Evolutionary conservation across 2,888 invertebrate species (phyloP).

Genomic region (Aphodius granarius): DNA sequence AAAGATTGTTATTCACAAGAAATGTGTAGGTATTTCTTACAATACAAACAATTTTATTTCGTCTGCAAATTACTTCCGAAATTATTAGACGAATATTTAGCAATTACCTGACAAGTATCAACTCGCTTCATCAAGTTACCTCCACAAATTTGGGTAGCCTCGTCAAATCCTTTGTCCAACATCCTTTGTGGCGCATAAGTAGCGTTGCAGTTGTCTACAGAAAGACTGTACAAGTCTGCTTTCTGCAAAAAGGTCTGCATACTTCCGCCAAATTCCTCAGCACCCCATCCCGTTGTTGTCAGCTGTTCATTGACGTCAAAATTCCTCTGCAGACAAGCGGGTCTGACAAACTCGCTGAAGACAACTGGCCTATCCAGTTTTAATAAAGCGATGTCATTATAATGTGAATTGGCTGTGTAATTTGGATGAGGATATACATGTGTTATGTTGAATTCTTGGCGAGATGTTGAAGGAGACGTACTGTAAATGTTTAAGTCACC

Average conservation of each 20-base stretch:
- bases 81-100: background rate
- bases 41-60: no score
- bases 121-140: background rate
- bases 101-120: background rate
- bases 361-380: background rate
- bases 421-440: background rate
- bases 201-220: background rate
- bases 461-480: background rate
- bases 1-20: no score
- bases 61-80: background rate
- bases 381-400: background rate
- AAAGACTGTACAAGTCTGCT: background rate
- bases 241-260: background rate
- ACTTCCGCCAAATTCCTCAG: background rate
- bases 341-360: background rate
- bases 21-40: no score
- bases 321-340: background rate
- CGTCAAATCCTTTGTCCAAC: background rate
- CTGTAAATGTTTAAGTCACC: background rate
- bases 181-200: background rate
- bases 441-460: background rate
- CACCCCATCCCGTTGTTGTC: background rate
- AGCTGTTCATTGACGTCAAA: background rate
- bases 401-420: background rate
- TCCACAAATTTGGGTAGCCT: background rate